Evolutionary conservation across 2,888 invertebrate species (phyloP).

Genomic region (Nephrotoma guestfalica): DNA sequence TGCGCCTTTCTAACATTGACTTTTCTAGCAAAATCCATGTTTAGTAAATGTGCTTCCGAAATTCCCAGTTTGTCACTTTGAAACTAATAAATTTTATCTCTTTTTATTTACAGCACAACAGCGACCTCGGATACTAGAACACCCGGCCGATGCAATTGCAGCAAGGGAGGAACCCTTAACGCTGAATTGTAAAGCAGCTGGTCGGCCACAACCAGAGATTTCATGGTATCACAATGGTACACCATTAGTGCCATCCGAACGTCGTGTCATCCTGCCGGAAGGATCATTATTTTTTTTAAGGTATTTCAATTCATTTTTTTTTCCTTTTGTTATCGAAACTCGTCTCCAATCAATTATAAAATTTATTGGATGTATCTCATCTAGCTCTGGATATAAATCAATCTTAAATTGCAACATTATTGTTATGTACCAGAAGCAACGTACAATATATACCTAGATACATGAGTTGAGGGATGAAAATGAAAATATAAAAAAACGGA

Average conservation of each 20-base stretch:
- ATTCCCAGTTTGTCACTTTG: too few species aligned
- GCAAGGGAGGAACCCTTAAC: conserved; percentile 20
- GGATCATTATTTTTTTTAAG: conserved; percentile 20
- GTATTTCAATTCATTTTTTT: conserved; percentile 10
- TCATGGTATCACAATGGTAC: conserved; percentile 21
- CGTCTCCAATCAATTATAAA: background rate
- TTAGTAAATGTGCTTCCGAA: too few species aligned
- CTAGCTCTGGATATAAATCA: background rate
- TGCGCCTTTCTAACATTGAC: too few species aligned
- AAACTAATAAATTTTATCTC: background rate
- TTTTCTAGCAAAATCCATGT: too few species aligned
- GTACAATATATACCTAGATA: background rate
- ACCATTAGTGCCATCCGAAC: conserved; percentile 19
- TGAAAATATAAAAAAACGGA: background rate
- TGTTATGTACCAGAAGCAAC: background rate
- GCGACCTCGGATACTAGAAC: conserved; percentile 19
- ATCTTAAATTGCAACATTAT: background rate
- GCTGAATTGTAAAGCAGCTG: conserved; percentile 20
- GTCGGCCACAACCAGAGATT: conserved; percentile 19
- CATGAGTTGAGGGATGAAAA: background rate
- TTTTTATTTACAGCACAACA: conserved; percentile 17
- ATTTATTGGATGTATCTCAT: background rate
- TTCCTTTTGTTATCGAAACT: background rate
- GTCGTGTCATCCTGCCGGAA: conserved; percentile 19
- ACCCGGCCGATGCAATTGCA: conserved; percentile 20